phyloP scores from a whole-genome alignment of 2,888 invertebrate species.

The Dasypolia templi region DNA sequence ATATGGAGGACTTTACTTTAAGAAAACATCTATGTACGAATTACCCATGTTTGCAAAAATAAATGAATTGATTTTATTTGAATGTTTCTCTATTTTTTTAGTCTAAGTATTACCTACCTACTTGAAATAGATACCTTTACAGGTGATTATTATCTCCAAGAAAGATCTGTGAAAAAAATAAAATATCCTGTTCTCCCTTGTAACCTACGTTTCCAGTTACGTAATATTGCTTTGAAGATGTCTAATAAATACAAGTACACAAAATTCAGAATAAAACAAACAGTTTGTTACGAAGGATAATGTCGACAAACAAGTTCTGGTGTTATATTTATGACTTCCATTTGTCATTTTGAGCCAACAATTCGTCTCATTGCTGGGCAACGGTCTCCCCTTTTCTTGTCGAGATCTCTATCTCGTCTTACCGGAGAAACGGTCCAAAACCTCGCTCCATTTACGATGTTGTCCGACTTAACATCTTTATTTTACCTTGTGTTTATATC shows the following conservation, averaged over 20 bases:
- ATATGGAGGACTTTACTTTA: no score
- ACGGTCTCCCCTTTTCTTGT: slow-evolving; percentile 58
- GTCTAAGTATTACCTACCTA: neutral
- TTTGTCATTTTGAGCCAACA: slow-evolving; percentile 67
- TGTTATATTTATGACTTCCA: slow-evolving; percentile 65
- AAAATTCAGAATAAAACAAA: slow-evolving; percentile 25
- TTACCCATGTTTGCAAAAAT: no score
- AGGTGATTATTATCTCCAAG: neutral
- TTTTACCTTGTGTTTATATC: slow-evolving; percentile 51
- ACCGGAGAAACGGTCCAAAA: slow-evolving; percentile 50
- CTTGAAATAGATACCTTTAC: neutral
- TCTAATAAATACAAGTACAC: slow-evolving; percentile 4
- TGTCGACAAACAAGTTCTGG: slow-evolving; percentile 56
- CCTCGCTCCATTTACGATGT: slow-evolving; percentile 47
- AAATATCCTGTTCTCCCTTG: neutral
- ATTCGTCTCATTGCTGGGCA: slow-evolving; percentile 62
- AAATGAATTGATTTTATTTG: no score
- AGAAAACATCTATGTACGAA: no score
- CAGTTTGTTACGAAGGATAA: slow-evolving; percentile 37
- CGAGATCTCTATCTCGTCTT: slow-evolving; percentile 64
- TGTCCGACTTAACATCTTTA: slow-evolving; percentile 51
- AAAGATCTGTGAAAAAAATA: neutral
- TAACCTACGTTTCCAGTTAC: neutral
- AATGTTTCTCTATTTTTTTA: neutral
- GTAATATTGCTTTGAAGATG: neutral